A percentile compares a stretch with the other conserved stretches of the same genome.
These are phyloP conservation scores for Grammomys dolichurus DNA, from an alignment of 2,113 vertebrate genomes.

Conservation along the genomic window DNA sequence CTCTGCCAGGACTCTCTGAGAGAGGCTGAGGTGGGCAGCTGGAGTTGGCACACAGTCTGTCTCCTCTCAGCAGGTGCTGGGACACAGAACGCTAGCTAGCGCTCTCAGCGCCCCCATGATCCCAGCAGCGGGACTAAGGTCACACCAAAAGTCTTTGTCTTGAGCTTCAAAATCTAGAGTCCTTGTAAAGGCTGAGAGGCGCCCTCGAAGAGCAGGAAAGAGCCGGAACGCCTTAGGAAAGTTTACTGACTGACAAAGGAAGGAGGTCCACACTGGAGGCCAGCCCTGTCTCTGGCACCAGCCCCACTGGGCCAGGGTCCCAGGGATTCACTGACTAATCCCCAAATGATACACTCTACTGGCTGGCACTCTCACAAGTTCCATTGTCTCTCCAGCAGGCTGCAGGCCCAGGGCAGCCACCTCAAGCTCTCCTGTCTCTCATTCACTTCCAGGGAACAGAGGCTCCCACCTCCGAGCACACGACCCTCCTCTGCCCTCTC, in stretches of 20 bases:
- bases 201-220: neutral
- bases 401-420: slow-evolving; percentile 3
- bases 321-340: slow-evolving; percentile 76
- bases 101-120: neutral
- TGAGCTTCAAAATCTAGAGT: neutral
- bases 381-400: slow-evolving; percentile 43
- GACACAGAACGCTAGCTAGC: neutral
- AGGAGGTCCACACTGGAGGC: neutral
- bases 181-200: neutral
- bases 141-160: neutral
- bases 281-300: slow-evolving; percentile 64
- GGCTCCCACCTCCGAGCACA: neutral
- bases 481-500: neutral
- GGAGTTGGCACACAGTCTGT: neutral
- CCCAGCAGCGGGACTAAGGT: too few relatives aligned
- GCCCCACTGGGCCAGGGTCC: slow-evolving; percentile 79
- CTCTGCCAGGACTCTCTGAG: neutral
- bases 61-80: neutral
- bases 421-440: neutral
- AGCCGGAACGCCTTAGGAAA: neutral
- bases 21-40: neutral
- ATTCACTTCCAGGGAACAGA: neutral
- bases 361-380: slow-evolving; percentile 43
- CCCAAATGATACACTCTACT: slow-evolving; percentile 72
- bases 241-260: neutral